Evolutionary conservation across 2,888 invertebrate species (phyloP), one percentile per base, ranked within the genome.

Genomic region (Oligia latruncula): DNA sequence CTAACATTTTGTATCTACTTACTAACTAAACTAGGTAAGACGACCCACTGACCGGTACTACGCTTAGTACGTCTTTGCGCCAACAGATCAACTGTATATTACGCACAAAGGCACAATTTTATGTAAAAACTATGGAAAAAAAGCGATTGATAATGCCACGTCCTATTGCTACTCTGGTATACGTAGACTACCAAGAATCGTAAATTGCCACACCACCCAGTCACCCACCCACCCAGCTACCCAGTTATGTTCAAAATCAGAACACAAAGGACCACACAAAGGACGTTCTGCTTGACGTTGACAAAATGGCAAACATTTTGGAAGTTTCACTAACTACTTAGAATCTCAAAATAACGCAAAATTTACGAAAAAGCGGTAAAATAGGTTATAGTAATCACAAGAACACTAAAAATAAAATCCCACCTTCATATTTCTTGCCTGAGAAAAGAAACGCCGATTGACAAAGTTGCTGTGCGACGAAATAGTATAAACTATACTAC

Each of bases 341-440:
- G 6, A 35, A 40, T 40, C 6, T 43, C 4, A 23, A 52, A 77
- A 4, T 29, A 13, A 43, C 17, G 65, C 5, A 11, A 35, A 11
- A 4, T 29, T 49, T 23, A 35, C 5, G 1, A 58, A 65, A 35
- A 23, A 15, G 5, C 17, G 17, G 8, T 40, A 23, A 20, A 29
- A 40, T 17, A 58, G 77, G 58, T 77, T 72, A 62, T 1, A 23
- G 2, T 15, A 20, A 49, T 20, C 40, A 43, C 20, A 43, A 40
- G 0, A 0, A 17, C 11, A 23, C 0, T 40, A 60, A 71, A 29
- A 72, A 55, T 29, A 5, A 73, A 58, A 70, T n/a, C 77, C 77
- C 62, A 86, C 89, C 88, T 88, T 89, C 89, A 88, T 88, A 17
- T 80, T 88, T 71, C 66, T 71, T 46, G 68, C 75, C 23, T 68